These are phyloP conservation scores for Cantharis rustica DNA, from an alignment of 2,888 invertebrate genomes.

Conservation along the genomic window DNA sequence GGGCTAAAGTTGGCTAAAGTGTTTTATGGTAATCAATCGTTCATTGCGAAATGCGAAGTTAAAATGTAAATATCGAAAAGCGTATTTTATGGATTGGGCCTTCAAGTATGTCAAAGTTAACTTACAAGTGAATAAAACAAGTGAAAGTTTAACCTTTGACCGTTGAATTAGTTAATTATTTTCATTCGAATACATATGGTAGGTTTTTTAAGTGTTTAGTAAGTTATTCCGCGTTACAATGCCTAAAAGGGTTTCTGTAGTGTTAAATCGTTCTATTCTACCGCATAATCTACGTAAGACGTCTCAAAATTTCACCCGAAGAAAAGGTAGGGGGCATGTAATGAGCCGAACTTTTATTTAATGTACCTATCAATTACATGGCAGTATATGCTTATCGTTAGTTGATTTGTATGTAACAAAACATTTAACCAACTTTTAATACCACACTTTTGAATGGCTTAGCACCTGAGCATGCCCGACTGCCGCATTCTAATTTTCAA, in stretches of 20 bases:
- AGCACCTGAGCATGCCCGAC: conserved; percentile 22
- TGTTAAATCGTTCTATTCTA: conserved; percentile 22
- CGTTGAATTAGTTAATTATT: conserved; percentile 5
- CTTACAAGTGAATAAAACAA: conserved; percentile 6
- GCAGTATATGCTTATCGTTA: conserved; percentile 2
- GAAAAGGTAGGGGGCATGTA: conserved; percentile 34
- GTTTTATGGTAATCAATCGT: neutral
- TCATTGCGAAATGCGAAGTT: neutral
- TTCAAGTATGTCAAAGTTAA: conserved; percentile 15
- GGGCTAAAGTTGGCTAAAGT: neutral
- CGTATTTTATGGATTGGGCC: conserved; percentile 8
- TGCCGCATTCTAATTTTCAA: conserved; percentile 21
- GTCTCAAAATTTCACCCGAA: conserved; percentile 29
- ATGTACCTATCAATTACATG: conserved; percentile 1
- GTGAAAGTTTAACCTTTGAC: conserved; percentile 16
- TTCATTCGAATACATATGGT: conserved; percentile 24
- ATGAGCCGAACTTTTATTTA: neutral
- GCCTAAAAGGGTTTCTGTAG: conserved; percentile 28
- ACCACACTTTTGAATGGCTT: conserved; percentile 12
- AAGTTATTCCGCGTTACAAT: conserved; percentile 12
- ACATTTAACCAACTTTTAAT: conserved; percentile 7
- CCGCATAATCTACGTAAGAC: conserved; percentile 27
- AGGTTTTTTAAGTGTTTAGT: conserved; percentile 18
- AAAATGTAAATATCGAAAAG: conserved; percentile 3
- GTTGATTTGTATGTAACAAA: conserved; percentile 12